phyloP scores from a whole-genome alignment of 2,888 invertebrate species.

The Andrena trimmerana region DNA sequence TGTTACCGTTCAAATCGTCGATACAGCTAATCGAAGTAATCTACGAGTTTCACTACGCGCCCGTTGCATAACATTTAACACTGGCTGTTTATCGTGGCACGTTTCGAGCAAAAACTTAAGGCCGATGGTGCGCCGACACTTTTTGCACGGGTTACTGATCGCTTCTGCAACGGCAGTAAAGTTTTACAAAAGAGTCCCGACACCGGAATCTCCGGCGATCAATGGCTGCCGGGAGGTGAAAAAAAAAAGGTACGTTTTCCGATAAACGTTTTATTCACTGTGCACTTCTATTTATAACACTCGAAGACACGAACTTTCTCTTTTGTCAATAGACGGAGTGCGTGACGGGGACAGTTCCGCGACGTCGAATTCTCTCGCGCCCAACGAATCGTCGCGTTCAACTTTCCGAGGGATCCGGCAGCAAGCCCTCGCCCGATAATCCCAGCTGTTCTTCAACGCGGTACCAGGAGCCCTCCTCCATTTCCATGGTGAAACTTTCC shows the following conservation, averaged over 20 bases:
- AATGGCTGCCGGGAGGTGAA: background rate
- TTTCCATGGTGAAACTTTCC: constrained; percentile 18
- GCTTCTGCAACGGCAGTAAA: constrained; percentile 1
- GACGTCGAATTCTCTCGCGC: constrained; percentile 19
- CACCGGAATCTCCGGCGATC: background rate
- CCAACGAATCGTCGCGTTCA: constrained; percentile 17
- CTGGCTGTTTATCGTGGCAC: constrained; percentile 8
- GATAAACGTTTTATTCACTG: constrained; percentile 47
- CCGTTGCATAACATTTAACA: constrained; percentile 35
- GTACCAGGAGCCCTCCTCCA: background rate
- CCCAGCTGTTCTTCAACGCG: background rate
- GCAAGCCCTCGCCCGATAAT: constrained; percentile 4
- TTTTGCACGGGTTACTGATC: constrained; percentile 30
- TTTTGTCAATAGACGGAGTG: constrained; percentile 16
- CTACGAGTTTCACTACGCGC: constrained; percentile 14
- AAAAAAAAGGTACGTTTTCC: background rate
- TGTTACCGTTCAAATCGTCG: constrained; percentile 18
- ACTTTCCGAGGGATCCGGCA: constrained; percentile 1
- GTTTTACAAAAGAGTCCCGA: constrained; percentile 14
- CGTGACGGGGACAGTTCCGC: constrained; percentile 34
- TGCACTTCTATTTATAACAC: constrained; percentile 57
- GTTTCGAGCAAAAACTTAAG: constrained; percentile 27
- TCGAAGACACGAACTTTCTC: constrained; percentile 52
- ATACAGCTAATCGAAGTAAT: constrained; percentile 7
- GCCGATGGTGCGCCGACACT: constrained; percentile 12